Evolutionary conservation across 2,888 invertebrate genomes (phyloP), one percentile per base, ranked within the genome.

Genomic region (Limnephilus lunatus): DNA sequence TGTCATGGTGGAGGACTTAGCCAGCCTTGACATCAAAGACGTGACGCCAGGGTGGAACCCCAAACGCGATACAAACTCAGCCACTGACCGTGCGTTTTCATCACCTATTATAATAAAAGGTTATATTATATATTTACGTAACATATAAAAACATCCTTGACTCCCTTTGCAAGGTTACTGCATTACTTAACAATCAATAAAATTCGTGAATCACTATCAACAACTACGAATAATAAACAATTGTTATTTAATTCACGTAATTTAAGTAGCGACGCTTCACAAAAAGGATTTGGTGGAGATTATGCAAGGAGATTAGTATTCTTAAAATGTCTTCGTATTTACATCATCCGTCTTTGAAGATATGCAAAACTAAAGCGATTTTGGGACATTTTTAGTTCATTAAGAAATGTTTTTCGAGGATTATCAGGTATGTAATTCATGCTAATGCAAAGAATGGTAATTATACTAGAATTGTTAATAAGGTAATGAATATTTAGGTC

Each of bases 321-420:
- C 44, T 30, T 9, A n/a, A 44, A 19, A 86, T 48, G 86, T 86
- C 48, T n/a, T 0, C 30, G 12, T 12, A n/a, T 35, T 85, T 86
- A 14, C 86, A 48, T 86, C 86, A 86, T 86, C n/a, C 48, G 86
- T 30, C 86, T 86, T 86, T 86, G 86, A 86, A 86, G 86, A 86
- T 86, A 86, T 86, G 86, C 86, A 30, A 86, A 86, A 86, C 48
- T 48, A 14, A 30, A 86, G 12, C 30, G 31, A 48, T 48, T 86
- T 86, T 14, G 86, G 86, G 15, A 48, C 86, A 44, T 30, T 44
- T 19, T 86, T 25, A 19, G 48, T 15, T 82, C 25, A n/a, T 68
- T 68, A 68, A 68, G 68, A 7, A n/a, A 25, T 25, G 25, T 9
- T 68, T 53, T 68, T 68, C 25, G 68, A 68, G 68, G 68, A 68